Base-by-base conservation (phyloP, 2,113 vertebrate genomes). In the Antidorcas marsupialis region DNA sequence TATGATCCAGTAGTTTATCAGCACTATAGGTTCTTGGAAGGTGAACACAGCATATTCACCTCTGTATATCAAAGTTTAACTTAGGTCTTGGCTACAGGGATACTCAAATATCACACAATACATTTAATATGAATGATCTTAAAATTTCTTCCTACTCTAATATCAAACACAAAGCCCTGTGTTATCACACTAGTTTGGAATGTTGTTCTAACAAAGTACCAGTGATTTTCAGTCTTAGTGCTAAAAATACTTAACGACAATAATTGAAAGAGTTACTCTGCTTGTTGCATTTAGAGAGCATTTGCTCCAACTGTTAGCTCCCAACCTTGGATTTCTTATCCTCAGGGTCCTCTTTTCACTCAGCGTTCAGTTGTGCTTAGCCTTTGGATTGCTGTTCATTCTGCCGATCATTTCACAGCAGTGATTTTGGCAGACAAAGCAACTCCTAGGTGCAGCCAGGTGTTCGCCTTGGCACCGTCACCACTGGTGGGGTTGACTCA, bases 361-460 rank as follows among this genome's bases (percentile, higher is more conserved):
- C 85, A 86, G 82, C 50, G 47, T 93, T 89, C 96, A 95, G 43
- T 27, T 59, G 43, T 43, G 5, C 79, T 98, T 79, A 7, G 96
- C 87, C 4, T 89, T 79, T 90, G 16, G 25, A 82, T 87, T 74
- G 59, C n/a, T 95, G 67, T 90, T 91, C 95, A 86, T 95, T 96
- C 97, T 85, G 87, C 71, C 30, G 7, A 81, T 97, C 89, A 93
- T 93, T 97, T 98, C 0, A 1, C 94, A 97, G 12, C 67, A 95
- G 64, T 45, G 64, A 9, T 98, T 98, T 97, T 98, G 98, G 98
- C 98, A 98, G 97, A 98, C 97, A 93, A 95, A 98, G 94, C 67
- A 11, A 95, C 28, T 97, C 90, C 94, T 60, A 5, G 79, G 67
- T 91, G 94, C 92, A 98, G 33, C 89, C 98, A 99, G 98, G 98